Base-by-base conservation (phyloP, 2,888 invertebrate genomes). In the Atethmia centrago region DNA sequence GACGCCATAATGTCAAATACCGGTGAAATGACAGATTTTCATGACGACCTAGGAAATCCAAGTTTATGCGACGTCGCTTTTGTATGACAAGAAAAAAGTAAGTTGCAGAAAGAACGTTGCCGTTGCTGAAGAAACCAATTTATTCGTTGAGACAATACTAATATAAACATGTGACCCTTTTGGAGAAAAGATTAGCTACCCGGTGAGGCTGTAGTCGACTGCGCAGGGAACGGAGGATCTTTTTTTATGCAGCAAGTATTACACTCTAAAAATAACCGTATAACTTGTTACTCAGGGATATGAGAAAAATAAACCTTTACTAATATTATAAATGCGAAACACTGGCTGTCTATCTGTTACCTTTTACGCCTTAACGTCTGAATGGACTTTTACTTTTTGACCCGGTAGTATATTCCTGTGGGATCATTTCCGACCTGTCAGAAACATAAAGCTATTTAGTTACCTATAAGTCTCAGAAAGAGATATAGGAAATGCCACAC, bases 401-500 rank as follows among this genome's bases (percentile, higher is more conserved):
- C n/a, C 14, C 16, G 25, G 3, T 55, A 16, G 9, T 28, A 28
- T 28, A 3, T 56, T 28, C 19, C 3, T 25, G 19, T 19, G 28
- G 28, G 9, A 55, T 56, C 4, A 56, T 56, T 28, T 19, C 16
- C n/a, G 59, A 40, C 9, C 3, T 12, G 10, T 5, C 10, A 0
- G 2, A 31, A 1, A 4, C n/a, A 0, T 19, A 25, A 42, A 42
- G 19, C 51, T 45, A 71, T 14, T 68, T 36, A 36, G 36, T 36
- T 36, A 67, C 19, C n/a, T 16, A 28, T 40, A 49, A 14, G 36
- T 79, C 42, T 12, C 47, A 79, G n/a, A 8, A 3, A 5, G 8
- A 31, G 28, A 53, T 64, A 42, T 31, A 51, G 25, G 19, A 65
- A 64, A 49, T 81, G 53, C 59, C 59, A 55, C 47, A 59, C n/a